Evolutionary conservation across 2,888 invertebrate genomes (phyloP), one percentile per base, ranked within the genome.

Genomic region (Standfussiana lucernea): DNA sequence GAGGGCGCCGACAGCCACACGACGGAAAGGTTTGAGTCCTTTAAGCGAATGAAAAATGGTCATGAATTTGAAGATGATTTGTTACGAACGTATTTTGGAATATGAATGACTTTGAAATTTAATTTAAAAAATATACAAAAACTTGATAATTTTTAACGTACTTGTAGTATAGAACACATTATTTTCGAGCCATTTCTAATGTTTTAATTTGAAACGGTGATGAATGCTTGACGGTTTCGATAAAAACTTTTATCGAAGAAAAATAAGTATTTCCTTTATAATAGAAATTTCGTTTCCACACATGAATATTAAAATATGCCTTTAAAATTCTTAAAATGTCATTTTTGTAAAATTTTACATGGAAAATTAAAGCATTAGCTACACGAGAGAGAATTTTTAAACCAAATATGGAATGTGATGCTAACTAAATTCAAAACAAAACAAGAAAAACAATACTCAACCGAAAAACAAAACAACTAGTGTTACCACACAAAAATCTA

Each of bases 1-100:
- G 70, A 42, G 84, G 89, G 86, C 72, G 67, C 67, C 70, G 72
- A 13, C 40, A 40, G 66, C 72, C 28, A 56, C 28, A 47, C 61
- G 69, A 69, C 15, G 24, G 10, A 8, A 10, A 15, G 21, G 28
- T 62, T 72, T 62, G 53, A n/a, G 47, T 71, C 64, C 18, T 83
- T 72, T 64, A 24, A 21, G n/a, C 21, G 24, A 50, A 37, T 66
- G n/a, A 59, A 66, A 11, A 15, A 56, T 61, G 8, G 35, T 37
- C 32, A 50, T 50, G 47, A 42, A 56, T 68, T 47, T 56, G 0
- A 15, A 45, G 53, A 72, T 75, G n/a, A 35, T 64, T 83, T 56
- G n/a, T 50, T 28, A 69, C 40, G 35, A 45, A 40, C 61, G 28
- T 45, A 24, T 68, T 47, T 64, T 10, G 21, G 59, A 21, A 18